A percentile compares a stretch with the other conserved stretches of the same genome.
Evolutionary conservation across 2,888 invertebrate genomes (phyloP).

Genomic region (Hypomecis atomaria): DNA sequence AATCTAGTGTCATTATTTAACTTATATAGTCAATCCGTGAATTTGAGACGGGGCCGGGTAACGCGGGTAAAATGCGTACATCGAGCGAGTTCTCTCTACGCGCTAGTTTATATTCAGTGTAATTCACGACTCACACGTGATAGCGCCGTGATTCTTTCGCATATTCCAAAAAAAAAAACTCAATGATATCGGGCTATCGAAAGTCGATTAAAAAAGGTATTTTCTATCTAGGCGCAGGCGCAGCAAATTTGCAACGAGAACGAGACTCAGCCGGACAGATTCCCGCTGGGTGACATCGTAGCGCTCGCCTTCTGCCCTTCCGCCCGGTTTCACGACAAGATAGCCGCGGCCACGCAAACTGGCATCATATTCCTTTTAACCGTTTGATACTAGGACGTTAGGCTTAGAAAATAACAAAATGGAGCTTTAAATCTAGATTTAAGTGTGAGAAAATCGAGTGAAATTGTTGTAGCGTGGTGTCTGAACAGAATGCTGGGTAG

Average conservation of each 20-base stretch:
- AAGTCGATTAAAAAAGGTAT: neutral
- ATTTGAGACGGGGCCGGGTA: too few relatives aligned
- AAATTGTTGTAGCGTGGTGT: neutral
- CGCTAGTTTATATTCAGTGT: too few relatives aligned
- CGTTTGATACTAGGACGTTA: slow-evolving; percentile 42
- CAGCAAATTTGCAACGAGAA: slow-evolving; percentile 38
- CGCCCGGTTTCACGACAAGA: slow-evolving; percentile 52
- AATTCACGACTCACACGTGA: too few relatives aligned
- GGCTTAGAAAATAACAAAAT: neutral
- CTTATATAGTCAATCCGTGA: too few relatives aligned
- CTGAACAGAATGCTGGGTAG: neutral
- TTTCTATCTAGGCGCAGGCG: slow-evolving; percentile 42
- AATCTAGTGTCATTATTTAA: too few relatives aligned
- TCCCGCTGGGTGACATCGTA: slow-evolving; percentile 66
- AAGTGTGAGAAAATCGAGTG: neutral
- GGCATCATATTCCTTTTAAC: slow-evolving; percentile 68
- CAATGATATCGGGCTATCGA: too few relatives aligned
- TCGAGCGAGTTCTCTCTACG: too few relatives aligned
- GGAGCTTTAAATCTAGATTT: slow-evolving; percentile 4
- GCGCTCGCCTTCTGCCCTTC: slow-evolving; percentile 67
- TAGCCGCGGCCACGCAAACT: slow-evolving; percentile 67
- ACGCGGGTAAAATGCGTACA: too few relatives aligned
- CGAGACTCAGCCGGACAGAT: slow-evolving; percentile 62
- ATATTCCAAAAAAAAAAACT: too few relatives aligned
- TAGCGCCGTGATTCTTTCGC: too few relatives aligned